Conservation (phyloP, 2,888 invertebrate species). For the Dicranocentrus wangi region DNA sequence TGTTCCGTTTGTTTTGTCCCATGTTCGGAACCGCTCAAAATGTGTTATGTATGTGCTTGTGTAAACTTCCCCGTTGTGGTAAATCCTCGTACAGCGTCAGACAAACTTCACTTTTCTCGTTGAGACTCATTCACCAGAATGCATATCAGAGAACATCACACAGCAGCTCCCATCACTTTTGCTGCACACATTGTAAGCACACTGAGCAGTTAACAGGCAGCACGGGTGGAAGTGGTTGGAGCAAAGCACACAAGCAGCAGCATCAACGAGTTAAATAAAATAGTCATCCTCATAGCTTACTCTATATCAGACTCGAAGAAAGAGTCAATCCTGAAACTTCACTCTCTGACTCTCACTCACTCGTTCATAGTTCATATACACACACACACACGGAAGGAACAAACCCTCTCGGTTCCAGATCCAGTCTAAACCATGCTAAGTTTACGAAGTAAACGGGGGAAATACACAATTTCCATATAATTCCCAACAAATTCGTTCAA, state of each 20-base stretch:
- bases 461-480: slow-evolving; percentile 6
- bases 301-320: slow-evolving; percentile 60
- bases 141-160: not conserved
- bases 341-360: slow-evolving; percentile 44
- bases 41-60: not conserved
- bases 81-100: not conserved
- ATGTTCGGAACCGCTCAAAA: not conserved
- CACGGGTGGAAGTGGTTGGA: not conserved
- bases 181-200: slow-evolving; percentile 11
- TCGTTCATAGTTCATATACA: slow-evolving; percentile 8
- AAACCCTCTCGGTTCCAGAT: not conserved
- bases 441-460: too few species aligned
- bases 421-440: not conserved
- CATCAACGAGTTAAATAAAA: slow-evolving; percentile 54
- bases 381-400: not conserved
- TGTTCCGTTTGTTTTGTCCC: too few species aligned
- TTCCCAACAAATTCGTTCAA: not conserved
- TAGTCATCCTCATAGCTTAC: slow-evolving; percentile 41
- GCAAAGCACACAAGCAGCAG: slow-evolving; percentile 6
- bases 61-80: not conserved
- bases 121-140: not conserved
- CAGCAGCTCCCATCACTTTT: not conserved
- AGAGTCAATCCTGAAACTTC: slow-evolving; percentile 65
- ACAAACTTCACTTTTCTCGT: too few species aligned
- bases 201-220: slow-evolving; percentile 4